Conservation (phyloP, 2,113 vertebrate species). For the Xiphias gladius region DNA sequence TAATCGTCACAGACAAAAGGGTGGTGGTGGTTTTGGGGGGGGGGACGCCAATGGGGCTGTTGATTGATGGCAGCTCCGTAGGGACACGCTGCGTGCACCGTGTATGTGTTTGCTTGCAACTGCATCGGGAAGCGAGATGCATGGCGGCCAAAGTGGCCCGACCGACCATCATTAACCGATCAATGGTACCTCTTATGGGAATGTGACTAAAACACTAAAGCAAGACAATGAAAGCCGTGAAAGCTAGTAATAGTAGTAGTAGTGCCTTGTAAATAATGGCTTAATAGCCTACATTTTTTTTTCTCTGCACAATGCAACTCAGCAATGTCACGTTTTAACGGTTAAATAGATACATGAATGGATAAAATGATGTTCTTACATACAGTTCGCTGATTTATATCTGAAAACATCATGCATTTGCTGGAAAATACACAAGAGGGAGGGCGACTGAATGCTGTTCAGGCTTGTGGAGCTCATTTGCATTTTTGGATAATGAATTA, state of each 20-base stretch:
- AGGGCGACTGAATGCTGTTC: constrained; percentile 57
- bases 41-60: constrained; percentile 59
- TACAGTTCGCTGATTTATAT: constrained; percentile 27
- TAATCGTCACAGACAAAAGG: constrained; percentile 73
- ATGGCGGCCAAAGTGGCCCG: constrained; percentile 71
- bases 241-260: not conserved
- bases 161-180: constrained; percentile 76
- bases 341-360: not conserved
- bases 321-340: not conserved
- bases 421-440: constrained; percentile 43
- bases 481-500: constrained; percentile 86
- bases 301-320: not conserved
- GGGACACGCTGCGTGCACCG: constrained; percentile 77
- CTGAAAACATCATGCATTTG: constrained; percentile 35
- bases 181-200: constrained; percentile 73
- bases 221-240: constrained; percentile 61
- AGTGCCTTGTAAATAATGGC: constrained; percentile 41
- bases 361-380: constrained; percentile 11
- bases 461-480: constrained; percentile 77
- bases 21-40: constrained; percentile 11
- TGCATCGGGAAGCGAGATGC: constrained; percentile 76
- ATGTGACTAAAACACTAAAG: constrained; percentile 80
- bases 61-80: constrained; percentile 88
- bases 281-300: constrained; percentile 6
- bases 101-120: constrained; percentile 62